phyloP scores from a whole-genome alignment of 30 jellyfish, hydroid and myxozoan genomes.

The Hydractinia echinata region DNA sequence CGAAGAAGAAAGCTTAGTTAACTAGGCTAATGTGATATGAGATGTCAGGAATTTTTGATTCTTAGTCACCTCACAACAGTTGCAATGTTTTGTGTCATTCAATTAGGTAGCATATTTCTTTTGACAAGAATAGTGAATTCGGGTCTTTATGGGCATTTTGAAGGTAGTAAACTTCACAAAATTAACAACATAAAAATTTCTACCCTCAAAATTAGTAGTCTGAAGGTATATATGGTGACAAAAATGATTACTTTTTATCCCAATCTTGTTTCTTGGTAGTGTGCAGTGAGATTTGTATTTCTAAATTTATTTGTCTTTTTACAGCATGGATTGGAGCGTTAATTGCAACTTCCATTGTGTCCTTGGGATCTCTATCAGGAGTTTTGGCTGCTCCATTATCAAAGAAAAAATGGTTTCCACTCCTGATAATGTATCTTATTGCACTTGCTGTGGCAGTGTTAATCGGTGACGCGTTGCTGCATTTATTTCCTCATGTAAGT shows the following conservation, averaged over 20 bases:
- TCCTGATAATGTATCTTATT: slow-evolving; percentile 46
- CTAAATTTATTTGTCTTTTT: neutral
- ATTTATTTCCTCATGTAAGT: slow-evolving; percentile 85
- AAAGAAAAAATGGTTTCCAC: slow-evolving; percentile 50
- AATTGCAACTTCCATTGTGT: slow-evolving; percentile 50
- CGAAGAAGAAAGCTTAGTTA: too few species aligned
- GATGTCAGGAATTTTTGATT: too few species aligned
- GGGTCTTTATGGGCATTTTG: too few species aligned
- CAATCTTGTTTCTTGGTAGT: neutral
- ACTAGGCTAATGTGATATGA: too few species aligned
- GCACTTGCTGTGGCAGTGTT: slow-evolving; percentile 69
- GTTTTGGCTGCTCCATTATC: slow-evolving; percentile 65
- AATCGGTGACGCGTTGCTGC: slow-evolving; percentile 79
- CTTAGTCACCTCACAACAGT: too few species aligned
- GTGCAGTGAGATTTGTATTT: neutral
- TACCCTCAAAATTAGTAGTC: too few species aligned
- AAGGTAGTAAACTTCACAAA: too few species aligned
- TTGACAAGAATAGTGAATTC: too few species aligned
- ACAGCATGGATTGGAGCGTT: slow-evolving; percentile 78
- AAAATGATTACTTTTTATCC: neutral
- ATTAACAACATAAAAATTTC: neutral
- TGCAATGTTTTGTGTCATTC: too few species aligned
- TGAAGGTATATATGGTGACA: too few species aligned
- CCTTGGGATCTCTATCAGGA: slow-evolving; percentile 67
- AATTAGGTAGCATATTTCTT: too few species aligned